These are phyloP conservation scores for Gymnothorax javanicus DNA, from an alignment of 2,797 vertebrate species.

Conservation along the genomic window DNA sequence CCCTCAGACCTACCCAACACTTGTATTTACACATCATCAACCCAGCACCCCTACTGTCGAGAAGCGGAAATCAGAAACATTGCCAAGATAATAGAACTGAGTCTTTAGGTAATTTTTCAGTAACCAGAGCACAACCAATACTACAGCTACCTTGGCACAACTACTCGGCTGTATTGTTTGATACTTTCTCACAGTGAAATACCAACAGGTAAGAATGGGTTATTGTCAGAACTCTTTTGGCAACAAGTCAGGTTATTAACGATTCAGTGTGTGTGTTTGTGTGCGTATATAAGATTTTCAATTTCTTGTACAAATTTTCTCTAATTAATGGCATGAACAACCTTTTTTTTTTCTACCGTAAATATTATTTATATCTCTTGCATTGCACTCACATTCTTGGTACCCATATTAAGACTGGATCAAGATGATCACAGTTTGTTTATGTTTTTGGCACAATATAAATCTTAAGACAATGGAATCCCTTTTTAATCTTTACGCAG, in stretches of 20 bases:
- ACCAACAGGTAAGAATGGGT: constrained; percentile 32
- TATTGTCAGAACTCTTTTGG: background rate
- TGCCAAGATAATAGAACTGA: constrained; percentile 46
- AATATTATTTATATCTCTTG: background rate
- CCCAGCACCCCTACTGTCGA: constrained; percentile 23
- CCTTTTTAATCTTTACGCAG: background rate
- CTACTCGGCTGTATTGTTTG: constrained; percentile 29
- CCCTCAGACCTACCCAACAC: background rate
- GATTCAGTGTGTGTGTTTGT: background rate
- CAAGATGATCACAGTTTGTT: background rate
- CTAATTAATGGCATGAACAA: background rate
- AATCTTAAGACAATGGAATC: background rate
- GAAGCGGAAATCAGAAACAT: constrained; percentile 49
- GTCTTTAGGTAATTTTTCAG: constrained; percentile 40
- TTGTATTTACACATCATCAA: constrained; percentile 30
- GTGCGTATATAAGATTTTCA: background rate
- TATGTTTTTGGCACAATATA: background rate
- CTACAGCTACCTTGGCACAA: background rate
- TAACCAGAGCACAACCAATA: constrained; percentile 41
- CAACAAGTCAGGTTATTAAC: background rate
- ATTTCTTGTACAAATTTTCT: background rate
- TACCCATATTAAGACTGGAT: background rate
- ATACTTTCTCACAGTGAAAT: background rate
- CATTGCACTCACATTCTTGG: background rate
- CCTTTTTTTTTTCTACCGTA: background rate